Conservation (phyloP, 2,113 vertebrate genomes). For the Thalassoma bifasciatum region DNA sequence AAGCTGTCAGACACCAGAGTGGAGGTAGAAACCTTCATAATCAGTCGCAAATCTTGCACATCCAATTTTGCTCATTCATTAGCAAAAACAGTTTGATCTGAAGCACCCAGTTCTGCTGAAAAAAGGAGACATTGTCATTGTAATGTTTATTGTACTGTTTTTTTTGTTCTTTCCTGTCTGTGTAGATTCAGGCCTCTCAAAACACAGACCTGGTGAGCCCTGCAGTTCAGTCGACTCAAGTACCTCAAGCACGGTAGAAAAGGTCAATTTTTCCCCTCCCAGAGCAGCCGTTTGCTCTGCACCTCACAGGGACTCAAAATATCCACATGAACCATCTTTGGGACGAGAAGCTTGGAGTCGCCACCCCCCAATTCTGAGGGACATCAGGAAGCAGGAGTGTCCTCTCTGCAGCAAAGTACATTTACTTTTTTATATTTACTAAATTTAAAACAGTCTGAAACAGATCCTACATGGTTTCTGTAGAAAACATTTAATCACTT, state of each 20-base stretch:
- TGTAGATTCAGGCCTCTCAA: constrained; percentile 17
- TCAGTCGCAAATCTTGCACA: too few species aligned
- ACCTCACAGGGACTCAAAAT: constrained; percentile 22
- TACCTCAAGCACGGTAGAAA: constrained; percentile 10
- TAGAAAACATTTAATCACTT: neutral
- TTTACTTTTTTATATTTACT: neutral
- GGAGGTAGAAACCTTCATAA: constrained; percentile 6
- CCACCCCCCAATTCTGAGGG: constrained; percentile 25
- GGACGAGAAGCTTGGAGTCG: constrained; percentile 16
- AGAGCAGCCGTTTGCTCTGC: constrained; percentile 7
- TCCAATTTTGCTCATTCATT: too few species aligned
- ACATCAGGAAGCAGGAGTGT: constrained; percentile 64
- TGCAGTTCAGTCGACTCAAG: neutral
- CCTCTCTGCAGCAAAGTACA: constrained; percentile 74
- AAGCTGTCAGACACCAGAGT: neutral
- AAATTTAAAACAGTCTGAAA: too few species aligned
- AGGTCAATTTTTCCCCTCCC: neutral
- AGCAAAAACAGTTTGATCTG: constrained; percentile 8
- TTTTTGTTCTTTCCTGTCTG: neutral
- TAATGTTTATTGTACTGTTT: too few species aligned
- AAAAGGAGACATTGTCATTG: too few species aligned
- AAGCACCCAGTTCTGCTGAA: too few species aligned
- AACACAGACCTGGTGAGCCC: constrained; percentile 12
- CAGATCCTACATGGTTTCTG: too few species aligned
- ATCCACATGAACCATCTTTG: constrained; percentile 25